A percentile compares a stretch with the other conserved stretches of the same genome.
Conservation (phyloP, 2,888 invertebrate species). For the Stenotaenia linearis region DNA sequence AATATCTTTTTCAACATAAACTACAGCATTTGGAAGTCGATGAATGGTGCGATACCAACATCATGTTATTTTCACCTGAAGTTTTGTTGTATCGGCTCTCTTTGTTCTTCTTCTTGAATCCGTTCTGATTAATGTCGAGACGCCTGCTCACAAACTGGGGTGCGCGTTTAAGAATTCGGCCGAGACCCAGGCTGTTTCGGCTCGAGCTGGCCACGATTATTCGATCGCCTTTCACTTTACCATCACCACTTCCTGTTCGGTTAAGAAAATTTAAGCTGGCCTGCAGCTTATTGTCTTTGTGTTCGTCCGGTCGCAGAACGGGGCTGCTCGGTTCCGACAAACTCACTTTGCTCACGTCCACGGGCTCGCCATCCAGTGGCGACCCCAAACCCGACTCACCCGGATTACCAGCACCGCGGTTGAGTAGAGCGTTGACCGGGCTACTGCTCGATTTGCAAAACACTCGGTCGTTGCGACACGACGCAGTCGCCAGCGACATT, state of each 20-base stretch:
- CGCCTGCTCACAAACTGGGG: constrained; percentile 34
- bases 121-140: constrained; percentile 40
- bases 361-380: background rate
- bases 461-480: background rate
- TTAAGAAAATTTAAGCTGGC: constrained; percentile 29
- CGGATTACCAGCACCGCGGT: background rate
- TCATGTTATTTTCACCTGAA: constrained; percentile 29
- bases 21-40: constrained; percentile 57
- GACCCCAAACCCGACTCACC: background rate
- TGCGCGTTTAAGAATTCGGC: constrained; percentile 7
- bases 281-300: constrained; percentile 24
- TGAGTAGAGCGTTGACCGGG: background rate
- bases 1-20: constrained; percentile 51
- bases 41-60: constrained; percentile 47
- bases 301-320: background rate
- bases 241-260: constrained; percentile 6
- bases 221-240: background rate
- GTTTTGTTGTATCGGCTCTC: constrained; percentile 6
- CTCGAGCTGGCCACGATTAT: background rate
- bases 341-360: constrained; percentile 12
- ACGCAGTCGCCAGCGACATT: background rate
- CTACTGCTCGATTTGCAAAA: constrained; percentile 29
- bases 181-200: background rate
- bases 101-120: constrained; percentile 37
- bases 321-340: constrained; percentile 30